Percentiles rank a stretch among this genome's conserved stretches.
phyloP scores from a whole-genome alignment of 2,797 vertebrate species.

The Pseudocheirus occidentalis region DNA sequence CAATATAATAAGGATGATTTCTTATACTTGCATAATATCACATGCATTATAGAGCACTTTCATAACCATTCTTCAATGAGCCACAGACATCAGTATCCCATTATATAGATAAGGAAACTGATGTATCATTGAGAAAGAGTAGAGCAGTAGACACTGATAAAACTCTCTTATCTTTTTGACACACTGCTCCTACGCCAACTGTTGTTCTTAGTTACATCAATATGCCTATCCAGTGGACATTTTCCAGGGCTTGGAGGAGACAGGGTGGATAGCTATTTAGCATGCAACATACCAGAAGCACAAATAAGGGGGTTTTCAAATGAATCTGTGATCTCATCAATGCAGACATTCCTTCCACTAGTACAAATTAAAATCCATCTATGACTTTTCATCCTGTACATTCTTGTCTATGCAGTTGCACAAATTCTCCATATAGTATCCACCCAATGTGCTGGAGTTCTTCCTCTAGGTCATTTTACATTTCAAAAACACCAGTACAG shows the following conservation, averaged over 20 bases:
- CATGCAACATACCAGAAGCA: neutral
- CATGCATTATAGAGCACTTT: constrained; percentile 37
- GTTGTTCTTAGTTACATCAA: neutral
- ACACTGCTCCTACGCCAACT: neutral
- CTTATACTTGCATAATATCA: neutral
- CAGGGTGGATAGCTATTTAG: neutral
- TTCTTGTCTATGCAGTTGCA: neutral
- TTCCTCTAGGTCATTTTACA: neutral
- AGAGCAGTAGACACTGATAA: neutral
- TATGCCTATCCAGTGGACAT: neutral
- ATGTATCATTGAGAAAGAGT: constrained; percentile 10
- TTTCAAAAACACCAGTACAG: neutral
- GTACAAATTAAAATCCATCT: neutral
- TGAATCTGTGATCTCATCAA: neutral
- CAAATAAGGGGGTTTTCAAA: neutral
- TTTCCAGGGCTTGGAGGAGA: neutral
- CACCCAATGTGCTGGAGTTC: neutral
- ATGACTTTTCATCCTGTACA: neutral
- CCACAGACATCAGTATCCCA: neutral
- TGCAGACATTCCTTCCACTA: neutral
- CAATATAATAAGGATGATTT: neutral
- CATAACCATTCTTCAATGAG: constrained; percentile 3
- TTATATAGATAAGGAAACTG: constrained; percentile 1
- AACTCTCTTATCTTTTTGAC: neutral
- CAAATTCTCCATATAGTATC: neutral